Evolutionary conservation across 2,797 vertebrate species (phyloP), one percentile per base, ranked within the genome.

Genomic region (Aselliscus stoliczkanus): DNA sequence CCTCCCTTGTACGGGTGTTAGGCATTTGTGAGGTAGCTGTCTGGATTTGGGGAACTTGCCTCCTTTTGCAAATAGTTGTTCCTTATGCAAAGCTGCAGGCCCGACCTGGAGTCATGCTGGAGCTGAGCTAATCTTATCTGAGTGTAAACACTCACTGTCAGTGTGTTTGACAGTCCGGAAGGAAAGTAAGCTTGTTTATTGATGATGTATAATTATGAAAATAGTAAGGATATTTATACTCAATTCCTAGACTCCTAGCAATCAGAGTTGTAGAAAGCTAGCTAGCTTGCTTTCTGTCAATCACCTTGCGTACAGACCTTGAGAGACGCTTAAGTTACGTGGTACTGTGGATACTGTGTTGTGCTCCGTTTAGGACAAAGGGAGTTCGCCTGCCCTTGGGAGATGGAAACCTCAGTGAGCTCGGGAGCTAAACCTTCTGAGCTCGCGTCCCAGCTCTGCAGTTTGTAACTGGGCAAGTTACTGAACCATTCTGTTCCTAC

Each of bases 141-240:
- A 54, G 39, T 20, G 47, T 21, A 73, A 88, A 50, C 12, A 37
- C 47, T n/a, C 50, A 27, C 50, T 27, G 67, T 56, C 58, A 58
- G 27, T 47, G 31, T 67, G 37, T 76, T 34, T 47, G 21, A 73
- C 73, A 72, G 14, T 21, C 12, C 12, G 14, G 54, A 52, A 87
- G 56, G 29, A 65, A 76, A 95, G 76, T 37, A 76, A 95, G 75
- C 73, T 76, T 79, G 70, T 60, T 77, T 92, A 25, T 87, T 75
- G 73, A 52, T 90, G 39, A 39, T 54, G 17, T 21, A 4, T 54
- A n/a, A 44, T 50, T 42, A 3, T 65, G 60, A 84, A 76, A 60
- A 72, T 39, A 67, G 25, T 52, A 56, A n/a, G 70, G 76, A 1
- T 52, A 2, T 69, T 89, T 69, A 39, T 54, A 10, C 23, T 73